Conservation (phyloP, 1,140 invertebrate species). For the Popillia japonica region DNA sequence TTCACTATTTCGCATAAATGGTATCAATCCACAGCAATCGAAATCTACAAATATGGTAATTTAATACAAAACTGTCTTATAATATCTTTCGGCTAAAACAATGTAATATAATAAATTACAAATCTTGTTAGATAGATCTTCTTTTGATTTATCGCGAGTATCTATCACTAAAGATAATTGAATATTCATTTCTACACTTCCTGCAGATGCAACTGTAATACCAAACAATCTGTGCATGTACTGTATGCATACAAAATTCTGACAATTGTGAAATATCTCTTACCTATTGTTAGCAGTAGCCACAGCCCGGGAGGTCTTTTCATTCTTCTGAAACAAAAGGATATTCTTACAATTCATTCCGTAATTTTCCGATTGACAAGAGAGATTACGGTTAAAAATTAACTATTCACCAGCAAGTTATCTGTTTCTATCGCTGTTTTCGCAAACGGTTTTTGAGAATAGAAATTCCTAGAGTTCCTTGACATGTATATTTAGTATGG, state of each 20-base stretch:
- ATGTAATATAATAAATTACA: too few species aligned
- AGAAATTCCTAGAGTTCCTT: neutral
- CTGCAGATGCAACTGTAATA: neutral
- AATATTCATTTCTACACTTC: neutral
- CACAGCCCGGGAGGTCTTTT: slow-evolving; percentile 57
- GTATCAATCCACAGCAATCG: too few species aligned
- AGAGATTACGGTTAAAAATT: slow-evolving; percentile 7
- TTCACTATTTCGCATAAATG: too few species aligned
- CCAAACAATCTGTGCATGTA: neutral
- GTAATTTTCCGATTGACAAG: neutral
- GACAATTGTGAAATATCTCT: slow-evolving; percentile 39
- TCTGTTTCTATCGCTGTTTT: slow-evolving; percentile 25
- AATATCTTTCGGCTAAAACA: too few species aligned
- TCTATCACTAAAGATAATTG: too few species aligned
- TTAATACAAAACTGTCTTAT: too few species aligned
- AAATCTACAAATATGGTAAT: too few species aligned
- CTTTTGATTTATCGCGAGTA: too few species aligned
- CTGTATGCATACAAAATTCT: neutral
- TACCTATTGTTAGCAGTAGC: slow-evolving; percentile 58
- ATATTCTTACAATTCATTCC: slow-evolving; percentile 32
- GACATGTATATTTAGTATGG: neutral
- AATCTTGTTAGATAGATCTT: too few species aligned
- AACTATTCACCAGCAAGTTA: neutral
- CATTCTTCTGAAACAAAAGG: slow-evolving; percentile 56
- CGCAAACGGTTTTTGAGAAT: neutral